Percentiles rank a stretch among this genome's conserved stretches.
phyloP scores from a whole-genome alignment of 2,797 vertebrate genomes.

The Acipenser oxyrinchus region DNA sequence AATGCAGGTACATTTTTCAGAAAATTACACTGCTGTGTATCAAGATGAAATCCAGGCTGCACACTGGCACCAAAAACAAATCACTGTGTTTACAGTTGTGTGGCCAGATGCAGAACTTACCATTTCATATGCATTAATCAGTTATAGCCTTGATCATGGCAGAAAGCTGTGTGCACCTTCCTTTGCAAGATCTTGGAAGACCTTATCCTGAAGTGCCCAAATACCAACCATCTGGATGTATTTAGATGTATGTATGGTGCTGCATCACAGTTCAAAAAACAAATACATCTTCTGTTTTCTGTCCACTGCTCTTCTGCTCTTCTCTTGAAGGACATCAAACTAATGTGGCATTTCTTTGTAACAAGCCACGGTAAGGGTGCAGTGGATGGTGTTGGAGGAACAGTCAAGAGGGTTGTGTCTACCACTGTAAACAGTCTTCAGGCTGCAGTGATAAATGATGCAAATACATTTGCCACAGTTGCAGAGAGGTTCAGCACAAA shows the following conservation, averaged over 20 bases:
- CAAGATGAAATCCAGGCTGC: slow-evolving; percentile 10
- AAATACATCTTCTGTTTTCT: not conserved
- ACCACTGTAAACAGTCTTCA: slow-evolving; percentile 4
- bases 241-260: slow-evolving; percentile 6
- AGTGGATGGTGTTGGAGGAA: slow-evolving; percentile 6
- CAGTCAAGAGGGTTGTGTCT: not conserved
- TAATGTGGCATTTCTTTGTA: slow-evolving; percentile 5
- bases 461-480: not conserved
- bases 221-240: not conserved
- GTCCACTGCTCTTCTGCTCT: slow-evolving; percentile 3
- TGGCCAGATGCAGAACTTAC: not conserved
- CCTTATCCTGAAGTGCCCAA: not conserved
- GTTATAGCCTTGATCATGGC: slow-evolving; percentile 6
- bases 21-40: slow-evolving; percentile 2
- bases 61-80: slow-evolving; percentile 5
- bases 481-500: not conserved
- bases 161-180: slow-evolving; percentile 11
- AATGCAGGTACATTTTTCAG: slow-evolving; percentile 8
- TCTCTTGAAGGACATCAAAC: not conserved
- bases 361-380: slow-evolving; percentile 3
- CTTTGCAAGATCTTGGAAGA: not conserved
- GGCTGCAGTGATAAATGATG: not conserved
- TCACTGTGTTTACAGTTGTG: not conserved
- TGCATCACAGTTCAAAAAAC: slow-evolving; percentile 1
- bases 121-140: slow-evolving; percentile 2